Conservation (phyloP, 1,140 invertebrate genomes). For the Nasonia giraulti region DNA sequence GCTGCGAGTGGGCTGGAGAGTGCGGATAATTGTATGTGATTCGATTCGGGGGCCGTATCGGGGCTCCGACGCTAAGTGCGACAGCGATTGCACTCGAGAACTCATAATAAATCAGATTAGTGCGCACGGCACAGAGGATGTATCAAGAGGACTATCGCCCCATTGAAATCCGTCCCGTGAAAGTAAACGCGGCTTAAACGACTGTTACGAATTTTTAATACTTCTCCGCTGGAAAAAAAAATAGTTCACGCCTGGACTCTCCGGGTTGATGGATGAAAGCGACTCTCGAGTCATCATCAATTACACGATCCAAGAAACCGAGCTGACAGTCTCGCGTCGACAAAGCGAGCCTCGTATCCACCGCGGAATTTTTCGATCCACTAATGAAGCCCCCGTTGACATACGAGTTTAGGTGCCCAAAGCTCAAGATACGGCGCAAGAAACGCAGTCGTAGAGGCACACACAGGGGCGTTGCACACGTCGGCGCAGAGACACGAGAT, state of each 20-base stretch:
- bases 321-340: slow-evolving; percentile 47
- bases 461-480: slow-evolving; percentile 47
- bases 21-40: not conserved
- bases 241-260: not conserved
- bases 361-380: too few species aligned
- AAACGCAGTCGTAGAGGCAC: not conserved
- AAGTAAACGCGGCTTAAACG: not conserved
- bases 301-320: slow-evolving; percentile 52
- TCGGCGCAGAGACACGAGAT: slow-evolving; percentile 74
- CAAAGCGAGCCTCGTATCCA: not conserved
- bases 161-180: too few species aligned
- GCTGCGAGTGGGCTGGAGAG: not conserved
- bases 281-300: slow-evolving; percentile 57
- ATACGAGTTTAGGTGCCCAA: too few species aligned
- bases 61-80: not conserved
- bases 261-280: slow-evolving; percentile 52
- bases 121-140: too few species aligned
- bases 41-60: not conserved
- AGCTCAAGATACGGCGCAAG: not conserved
- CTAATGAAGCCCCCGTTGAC: too few species aligned
- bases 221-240: not conserved
- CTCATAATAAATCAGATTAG: not conserved
- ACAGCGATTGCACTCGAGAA: not conserved
- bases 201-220: slow-evolving; percentile 4
- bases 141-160: too few species aligned